Conservation (phyloP, 2,888 invertebrate genomes). For the Caenorhabditis sp. region DNA sequence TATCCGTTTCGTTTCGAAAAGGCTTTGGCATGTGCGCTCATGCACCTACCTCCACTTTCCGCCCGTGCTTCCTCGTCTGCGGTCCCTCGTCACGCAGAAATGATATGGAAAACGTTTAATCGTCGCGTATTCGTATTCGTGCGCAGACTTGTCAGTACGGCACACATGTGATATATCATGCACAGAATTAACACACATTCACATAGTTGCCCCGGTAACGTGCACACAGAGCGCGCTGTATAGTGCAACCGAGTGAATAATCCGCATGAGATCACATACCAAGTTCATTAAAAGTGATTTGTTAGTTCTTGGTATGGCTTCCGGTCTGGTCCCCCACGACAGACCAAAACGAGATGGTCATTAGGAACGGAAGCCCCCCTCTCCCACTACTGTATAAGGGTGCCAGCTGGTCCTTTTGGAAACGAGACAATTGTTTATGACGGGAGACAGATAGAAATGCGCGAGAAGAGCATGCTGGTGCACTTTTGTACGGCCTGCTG, state of each 20-base stretch:
- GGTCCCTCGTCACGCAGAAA: constrained; percentile 21
- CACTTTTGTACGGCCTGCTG: constrained; percentile 43
- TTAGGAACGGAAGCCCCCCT: constrained; percentile 22
- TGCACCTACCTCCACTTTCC: constrained; percentile 36
- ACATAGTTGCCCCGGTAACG: constrained; percentile 54
- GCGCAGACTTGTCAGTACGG: constrained; percentile 14
- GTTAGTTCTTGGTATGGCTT: constrained; percentile 1
- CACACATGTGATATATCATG: constrained; percentile 45
- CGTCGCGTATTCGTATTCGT: not conserved
- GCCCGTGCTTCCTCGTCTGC: constrained; percentile 19
- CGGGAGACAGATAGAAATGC: constrained; percentile 40
- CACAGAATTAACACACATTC: constrained; percentile 53
- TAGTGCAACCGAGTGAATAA: constrained; percentile 41
- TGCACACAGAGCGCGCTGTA: constrained; percentile 3
- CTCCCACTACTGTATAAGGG: constrained; percentile 40
- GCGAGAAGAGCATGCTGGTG: constrained; percentile 38
- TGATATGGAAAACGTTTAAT: constrained; percentile 32
- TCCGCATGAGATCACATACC: constrained; percentile 26
- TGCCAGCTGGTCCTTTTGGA: constrained; percentile 43
- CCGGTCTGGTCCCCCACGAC: not conserved
- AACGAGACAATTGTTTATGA: constrained; percentile 49
- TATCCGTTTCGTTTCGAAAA: constrained; percentile 40
- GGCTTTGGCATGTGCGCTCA: constrained; percentile 31
- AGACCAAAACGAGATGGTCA: constrained; percentile 42
- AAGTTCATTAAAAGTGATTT: constrained; percentile 41